Evolutionary conservation across 2,797 vertebrate species (phyloP).

Genomic region (Hozukius guyotensis): DNA sequence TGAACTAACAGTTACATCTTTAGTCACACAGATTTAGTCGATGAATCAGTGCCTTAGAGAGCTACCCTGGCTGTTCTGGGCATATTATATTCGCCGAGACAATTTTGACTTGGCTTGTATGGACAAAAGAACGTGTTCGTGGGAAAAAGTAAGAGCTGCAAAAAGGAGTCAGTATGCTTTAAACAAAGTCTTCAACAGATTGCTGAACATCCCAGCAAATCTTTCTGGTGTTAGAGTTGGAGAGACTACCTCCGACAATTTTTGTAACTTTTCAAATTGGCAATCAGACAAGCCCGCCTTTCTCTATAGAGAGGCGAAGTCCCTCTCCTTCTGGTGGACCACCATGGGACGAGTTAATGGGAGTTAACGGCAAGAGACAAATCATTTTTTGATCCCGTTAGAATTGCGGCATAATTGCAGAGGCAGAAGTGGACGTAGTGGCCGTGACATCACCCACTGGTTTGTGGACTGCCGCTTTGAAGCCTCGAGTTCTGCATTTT

Average conservation of each 20-base stretch:
- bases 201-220: not conserved
- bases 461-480: too few relatives aligned
- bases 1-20: conserved; percentile 7
- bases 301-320: not conserved
- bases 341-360: too few relatives aligned
- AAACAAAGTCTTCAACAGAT: not conserved
- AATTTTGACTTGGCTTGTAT: not conserved
- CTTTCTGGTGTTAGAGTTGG: not conserved
- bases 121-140: not conserved
- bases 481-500: too few relatives aligned
- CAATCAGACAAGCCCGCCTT: not conserved
- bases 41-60: not conserved
- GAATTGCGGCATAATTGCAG: accelerated
- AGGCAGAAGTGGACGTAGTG: too few relatives aligned
- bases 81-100: not conserved
- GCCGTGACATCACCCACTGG: too few relatives aligned
- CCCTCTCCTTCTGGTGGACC: too few relatives aligned
- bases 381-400: accelerated
- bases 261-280: not conserved
- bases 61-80: not conserved
- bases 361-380: too few relatives aligned
- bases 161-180: not conserved
- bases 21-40: not conserved
- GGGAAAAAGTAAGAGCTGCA: not conserved
- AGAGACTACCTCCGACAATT: not conserved